phyloP scores from a whole-genome alignment of 2,888 invertebrate species.

The Chelonus formosanus region DNA sequence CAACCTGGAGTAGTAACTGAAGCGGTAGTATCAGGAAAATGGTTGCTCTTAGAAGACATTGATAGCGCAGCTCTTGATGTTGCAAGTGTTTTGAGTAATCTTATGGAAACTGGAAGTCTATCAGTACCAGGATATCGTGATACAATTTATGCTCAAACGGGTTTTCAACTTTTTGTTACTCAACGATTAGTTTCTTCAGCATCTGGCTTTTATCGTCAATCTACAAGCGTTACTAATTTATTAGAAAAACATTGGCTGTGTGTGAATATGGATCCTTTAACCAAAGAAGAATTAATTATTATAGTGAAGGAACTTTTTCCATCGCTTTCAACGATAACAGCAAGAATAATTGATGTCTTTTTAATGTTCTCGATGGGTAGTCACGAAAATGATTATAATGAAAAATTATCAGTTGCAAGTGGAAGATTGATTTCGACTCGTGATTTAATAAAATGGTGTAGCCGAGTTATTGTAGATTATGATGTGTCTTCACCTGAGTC shows the following conservation, averaged over 20 bases:
- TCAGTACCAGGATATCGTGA: conserved; percentile 91
- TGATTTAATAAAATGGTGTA: conserved; percentile 93
- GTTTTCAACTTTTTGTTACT: conserved; percentile 93
- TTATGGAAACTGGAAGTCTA: conserved; percentile 83
- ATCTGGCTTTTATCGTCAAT: conserved; percentile 56
- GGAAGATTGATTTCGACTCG: conserved; percentile 81
- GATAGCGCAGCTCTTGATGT: conserved; percentile 95
- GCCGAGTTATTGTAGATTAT: conserved; percentile 78
- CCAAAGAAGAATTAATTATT: conserved; percentile 76
- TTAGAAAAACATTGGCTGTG: conserved; percentile 85
- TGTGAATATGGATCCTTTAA: conserved; percentile 82
- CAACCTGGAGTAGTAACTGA: conserved; percentile 90
- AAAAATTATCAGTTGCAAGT: conserved; percentile 63
- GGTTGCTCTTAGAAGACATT: conserved; percentile 95
- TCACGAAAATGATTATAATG: conserved; percentile 67
- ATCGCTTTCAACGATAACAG: conserved; percentile 75
- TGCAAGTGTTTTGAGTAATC: conserved; percentile 83
- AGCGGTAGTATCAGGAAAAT: conserved; percentile 86
- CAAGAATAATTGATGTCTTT: conserved; percentile 84
- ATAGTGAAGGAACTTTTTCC: conserved; percentile 78
- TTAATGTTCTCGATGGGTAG: conserved; percentile 79
- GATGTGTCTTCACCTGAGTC: conserved; percentile 76
- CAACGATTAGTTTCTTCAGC: conserved; percentile 67
- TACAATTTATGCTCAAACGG: conserved; percentile 79
- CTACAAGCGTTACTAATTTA: conserved; percentile 72